phyloP scores from a whole-genome alignment of 1,140 invertebrate genomes.

The Catajapyx aquilonaris region DNA sequence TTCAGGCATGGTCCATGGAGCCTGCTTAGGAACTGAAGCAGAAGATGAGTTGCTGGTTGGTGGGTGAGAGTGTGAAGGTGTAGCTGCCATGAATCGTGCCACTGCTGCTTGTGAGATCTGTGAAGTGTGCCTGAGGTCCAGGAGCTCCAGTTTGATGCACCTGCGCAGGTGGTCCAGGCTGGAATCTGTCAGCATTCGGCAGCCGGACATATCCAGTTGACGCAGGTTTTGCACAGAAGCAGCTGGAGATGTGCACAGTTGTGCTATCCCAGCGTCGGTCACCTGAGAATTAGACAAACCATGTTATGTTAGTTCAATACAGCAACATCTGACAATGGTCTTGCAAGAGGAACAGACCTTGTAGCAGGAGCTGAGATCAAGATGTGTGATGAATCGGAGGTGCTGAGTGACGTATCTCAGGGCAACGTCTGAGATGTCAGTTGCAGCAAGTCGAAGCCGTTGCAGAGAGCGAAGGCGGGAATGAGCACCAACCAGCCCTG shows the following conservation, averaged over 20 bases:
- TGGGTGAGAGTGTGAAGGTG: too few relatives aligned
- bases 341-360: too few relatives aligned
- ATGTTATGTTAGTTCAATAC: too few relatives aligned
- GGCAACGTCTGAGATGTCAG: slow-evolving; percentile 71
- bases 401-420: slow-evolving; percentile 47
- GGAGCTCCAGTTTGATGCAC: slow-evolving; percentile 34
- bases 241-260: slow-evolving; percentile 42
- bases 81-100: slow-evolving; percentile 52
- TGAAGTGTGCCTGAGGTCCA: slow-evolving; percentile 53
- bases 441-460: slow-evolving; percentile 54
- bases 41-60: too few relatives aligned
- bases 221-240: slow-evolving; percentile 31
- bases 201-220: slow-evolving; percentile 54
- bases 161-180: slow-evolving; percentile 53
- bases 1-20: too few relatives aligned
- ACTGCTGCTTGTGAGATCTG: slow-evolving; percentile 53
- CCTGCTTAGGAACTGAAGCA: too few relatives aligned
- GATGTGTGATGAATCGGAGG: slow-evolving; percentile 40
- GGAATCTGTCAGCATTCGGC: slow-evolving; percentile 56
- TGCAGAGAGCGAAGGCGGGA: slow-evolving; percentile 55
- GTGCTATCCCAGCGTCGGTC: slow-evolving; percentile 70
- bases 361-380: slow-evolving; percentile 67
- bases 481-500: slow-evolving; percentile 58
- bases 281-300: too few relatives aligned
- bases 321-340: too few relatives aligned